A percentile compares a stretch with the other conserved stretches of the same genome.
phyloP scores from a whole-genome alignment of 1,140 invertebrate species.

The Lordiphosa mommai region DNA sequence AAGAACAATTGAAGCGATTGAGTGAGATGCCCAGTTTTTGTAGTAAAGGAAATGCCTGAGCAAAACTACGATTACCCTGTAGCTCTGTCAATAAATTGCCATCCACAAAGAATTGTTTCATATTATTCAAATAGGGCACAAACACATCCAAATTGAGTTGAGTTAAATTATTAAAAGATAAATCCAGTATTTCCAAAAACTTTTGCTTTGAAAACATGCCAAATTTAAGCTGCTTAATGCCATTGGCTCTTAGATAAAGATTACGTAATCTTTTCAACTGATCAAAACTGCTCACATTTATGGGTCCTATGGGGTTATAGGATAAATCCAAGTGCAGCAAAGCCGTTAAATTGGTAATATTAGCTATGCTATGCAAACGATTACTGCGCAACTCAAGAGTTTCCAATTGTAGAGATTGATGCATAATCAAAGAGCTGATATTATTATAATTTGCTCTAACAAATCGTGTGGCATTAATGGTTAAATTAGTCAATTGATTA shows the following conservation, averaged over 20 bases:
- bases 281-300: constrained; percentile 67
- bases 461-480: constrained; percentile 61
- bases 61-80: constrained; percentile 57
- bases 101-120: constrained; percentile 64
- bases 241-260: constrained; percentile 51
- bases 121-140: constrained; percentile 66
- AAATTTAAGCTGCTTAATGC: constrained; percentile 52
- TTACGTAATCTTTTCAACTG: constrained; percentile 55
- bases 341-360: constrained; percentile 56
- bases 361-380: constrained; percentile 47
- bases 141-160: constrained; percentile 72
- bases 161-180: constrained; percentile 73
- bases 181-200: constrained; percentile 61
- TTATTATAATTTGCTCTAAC: constrained; percentile 66
- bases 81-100: constrained; percentile 65
- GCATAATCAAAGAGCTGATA: constrained; percentile 45
- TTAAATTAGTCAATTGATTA: constrained; percentile 61
- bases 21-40: constrained; percentile 62
- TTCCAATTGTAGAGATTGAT: constrained; percentile 55
- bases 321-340: constrained; percentile 62
- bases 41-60: constrained; percentile 55
- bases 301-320: constrained; percentile 61
- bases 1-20: constrained; percentile 75
- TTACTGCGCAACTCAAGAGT: constrained; percentile 56
- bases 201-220: constrained; percentile 76